A percentile compares a stretch with the other conserved stretches of the same genome.
Evolutionary conservation across 2,113 vertebrate genomes (phyloP).

Genomic region (Lathamus discolor): DNA sequence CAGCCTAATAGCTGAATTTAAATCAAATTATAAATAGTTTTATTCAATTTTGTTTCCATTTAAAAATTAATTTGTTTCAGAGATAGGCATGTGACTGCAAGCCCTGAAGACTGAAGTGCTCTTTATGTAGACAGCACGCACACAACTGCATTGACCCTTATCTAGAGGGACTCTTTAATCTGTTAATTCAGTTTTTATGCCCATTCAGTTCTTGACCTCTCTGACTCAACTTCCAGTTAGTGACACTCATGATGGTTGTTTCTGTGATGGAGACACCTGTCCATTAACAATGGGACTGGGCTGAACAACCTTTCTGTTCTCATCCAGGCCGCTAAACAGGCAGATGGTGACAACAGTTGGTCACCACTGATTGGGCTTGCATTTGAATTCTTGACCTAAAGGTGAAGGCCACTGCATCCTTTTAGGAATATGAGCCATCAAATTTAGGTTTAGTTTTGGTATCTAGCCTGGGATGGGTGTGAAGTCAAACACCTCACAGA

Average conservation of each 20-base stretch:
- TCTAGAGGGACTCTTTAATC: conserved; percentile 47
- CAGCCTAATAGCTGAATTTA: conserved; percentile 25
- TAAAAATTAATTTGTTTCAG: conserved; percentile 47
- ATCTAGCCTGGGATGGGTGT: not conserved
- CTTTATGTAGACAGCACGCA: conserved; percentile 13
- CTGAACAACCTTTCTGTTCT: conserved; percentile 31
- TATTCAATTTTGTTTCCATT: conserved; percentile 61
- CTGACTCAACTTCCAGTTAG: conserved; percentile 45
- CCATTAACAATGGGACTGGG: conserved; percentile 28
- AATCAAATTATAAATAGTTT: conserved; percentile 39
- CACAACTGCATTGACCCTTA: conserved; percentile 46
- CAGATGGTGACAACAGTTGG: conserved; percentile 59
- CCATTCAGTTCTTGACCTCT: conserved; percentile 54
- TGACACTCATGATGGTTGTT: not conserved
- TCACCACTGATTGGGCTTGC: conserved; percentile 24
- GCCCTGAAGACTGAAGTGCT: conserved; percentile 47
- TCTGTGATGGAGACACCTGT: conserved; percentile 36
- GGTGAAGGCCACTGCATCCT: conserved; percentile 22
- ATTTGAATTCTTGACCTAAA: conserved; percentile 46
- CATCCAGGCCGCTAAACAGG: conserved; percentile 13
- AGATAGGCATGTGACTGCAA: conserved; percentile 22
- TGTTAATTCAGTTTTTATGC: conserved; percentile 48
- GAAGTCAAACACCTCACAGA: not conserved
- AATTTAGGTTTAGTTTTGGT: conserved; percentile 21
- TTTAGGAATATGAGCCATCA: conserved; percentile 23